Percentiles rank a stretch among this genome's conserved stretches.
These are phyloP conservation scores for Diprion similis DNA, from an alignment of 1,140 invertebrate genomes.

Conservation along the genomic window DNA sequence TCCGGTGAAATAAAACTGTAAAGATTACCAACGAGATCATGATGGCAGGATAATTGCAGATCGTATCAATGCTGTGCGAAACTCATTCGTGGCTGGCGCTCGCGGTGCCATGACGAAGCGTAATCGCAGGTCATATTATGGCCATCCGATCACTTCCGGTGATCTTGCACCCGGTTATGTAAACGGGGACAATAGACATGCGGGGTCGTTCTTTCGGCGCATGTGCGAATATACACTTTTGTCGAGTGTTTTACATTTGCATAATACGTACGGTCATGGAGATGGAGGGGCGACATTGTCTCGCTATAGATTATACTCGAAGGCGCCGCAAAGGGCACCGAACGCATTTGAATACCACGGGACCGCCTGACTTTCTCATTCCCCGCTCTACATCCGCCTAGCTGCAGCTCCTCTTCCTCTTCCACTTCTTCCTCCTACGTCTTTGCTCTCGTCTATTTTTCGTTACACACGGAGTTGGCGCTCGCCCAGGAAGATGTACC, in stretches of 20 bases:
- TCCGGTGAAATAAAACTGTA: too few relatives aligned
- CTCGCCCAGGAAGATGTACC: slow-evolving; percentile 6
- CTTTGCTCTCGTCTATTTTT: too few relatives aligned
- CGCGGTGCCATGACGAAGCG: neutral
- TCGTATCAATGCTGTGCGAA: too few relatives aligned
- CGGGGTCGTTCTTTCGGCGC: too few relatives aligned
- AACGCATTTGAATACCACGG: neutral
- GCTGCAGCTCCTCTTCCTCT: too few relatives aligned
- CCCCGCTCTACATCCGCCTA: neutral
- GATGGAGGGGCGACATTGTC: neutral
- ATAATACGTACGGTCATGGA: neutral
- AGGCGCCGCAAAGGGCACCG: neutral
- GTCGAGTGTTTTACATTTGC: neutral
- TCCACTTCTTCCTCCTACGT: too few relatives aligned
- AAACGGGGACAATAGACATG: too few relatives aligned
- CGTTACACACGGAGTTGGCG: neutral
- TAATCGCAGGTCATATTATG: neutral
- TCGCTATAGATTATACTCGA: neutral
- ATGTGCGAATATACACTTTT: too few relatives aligned
- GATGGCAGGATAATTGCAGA: too few relatives aligned
- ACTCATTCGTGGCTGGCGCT: too few relatives aligned
- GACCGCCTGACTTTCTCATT: neutral
- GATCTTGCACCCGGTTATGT: neutral
- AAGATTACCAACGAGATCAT: too few relatives aligned
- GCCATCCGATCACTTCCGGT: neutral